Percentiles rank a stretch among this genome's conserved stretches.
These are phyloP conservation scores for Gallinago paraguaiae DNA, from an alignment of 2,113 vertebrate species.

Conservation along the genomic window DNA sequence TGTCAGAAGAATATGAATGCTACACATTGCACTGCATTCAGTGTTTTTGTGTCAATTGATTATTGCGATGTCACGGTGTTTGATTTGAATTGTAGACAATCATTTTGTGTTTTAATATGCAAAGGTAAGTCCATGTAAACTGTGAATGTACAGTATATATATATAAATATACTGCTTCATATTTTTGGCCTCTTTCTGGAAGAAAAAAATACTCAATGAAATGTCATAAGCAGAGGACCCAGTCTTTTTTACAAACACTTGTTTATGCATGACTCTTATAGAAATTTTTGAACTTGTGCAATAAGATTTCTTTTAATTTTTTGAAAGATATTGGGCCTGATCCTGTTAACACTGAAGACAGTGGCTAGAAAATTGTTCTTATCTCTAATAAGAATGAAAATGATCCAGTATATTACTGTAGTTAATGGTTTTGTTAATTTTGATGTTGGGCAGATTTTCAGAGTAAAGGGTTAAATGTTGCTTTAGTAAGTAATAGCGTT, in stretches of 20 bases:
- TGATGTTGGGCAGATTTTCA: not conserved
- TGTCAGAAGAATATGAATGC: slow-evolving; percentile 76
- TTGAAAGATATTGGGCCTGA: not conserved
- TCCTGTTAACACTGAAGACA: not conserved
- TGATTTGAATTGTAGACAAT: slow-evolving; percentile 72
- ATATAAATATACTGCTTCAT: not conserved
- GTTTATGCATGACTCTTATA: not conserved
- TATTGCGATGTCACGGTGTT: slow-evolving; percentile 72
- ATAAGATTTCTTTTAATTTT: not conserved
- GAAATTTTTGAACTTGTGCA: not conserved
- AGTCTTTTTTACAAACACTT: not conserved
- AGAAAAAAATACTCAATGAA: not conserved
- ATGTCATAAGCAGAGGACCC: not conserved
- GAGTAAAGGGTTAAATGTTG: not conserved
- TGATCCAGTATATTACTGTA: not conserved
- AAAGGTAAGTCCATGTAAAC: slow-evolving; percentile 77
- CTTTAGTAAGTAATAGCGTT: not conserved
- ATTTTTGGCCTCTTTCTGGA: not conserved
- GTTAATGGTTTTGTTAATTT: not conserved
- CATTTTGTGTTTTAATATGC: slow-evolving; percentile 68
- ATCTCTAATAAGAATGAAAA: not conserved
- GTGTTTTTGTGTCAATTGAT: slow-evolving; percentile 69
- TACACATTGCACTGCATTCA: slow-evolving; percentile 76
- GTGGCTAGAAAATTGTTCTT: not conserved
- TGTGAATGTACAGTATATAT: slow-evolving; percentile 57